Evolutionary conservation across 2,888 invertebrate genomes (phyloP).

Genomic region (Prostheceraeus crozeri): DNA sequence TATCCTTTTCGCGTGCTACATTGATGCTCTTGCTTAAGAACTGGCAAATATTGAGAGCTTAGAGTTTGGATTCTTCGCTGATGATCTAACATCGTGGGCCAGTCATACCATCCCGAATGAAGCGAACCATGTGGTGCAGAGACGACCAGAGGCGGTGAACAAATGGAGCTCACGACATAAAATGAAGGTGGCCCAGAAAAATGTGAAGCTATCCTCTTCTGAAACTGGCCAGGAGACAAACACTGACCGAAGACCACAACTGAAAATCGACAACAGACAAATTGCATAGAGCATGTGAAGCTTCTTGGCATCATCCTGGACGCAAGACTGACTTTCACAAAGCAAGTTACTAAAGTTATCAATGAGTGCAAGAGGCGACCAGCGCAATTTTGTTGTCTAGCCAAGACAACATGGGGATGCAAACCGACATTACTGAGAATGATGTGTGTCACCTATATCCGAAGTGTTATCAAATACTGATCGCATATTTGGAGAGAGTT

Average conservation of each 20-base stretch:
- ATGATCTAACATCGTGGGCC: too few species aligned
- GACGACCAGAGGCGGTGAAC: too few species aligned
- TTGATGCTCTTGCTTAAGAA: too few species aligned
- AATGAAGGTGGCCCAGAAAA: too few species aligned
- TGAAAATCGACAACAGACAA: too few species aligned
- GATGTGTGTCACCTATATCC: conserved; percentile 2
- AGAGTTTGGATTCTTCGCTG: too few species aligned
- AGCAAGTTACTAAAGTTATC: neutral
- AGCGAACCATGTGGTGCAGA: too few species aligned
- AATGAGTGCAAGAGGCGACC: neutral
- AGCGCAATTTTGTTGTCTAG: neutral
- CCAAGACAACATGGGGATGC: conserved; percentile 11
- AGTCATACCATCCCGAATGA: too few species aligned
- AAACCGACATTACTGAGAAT: neutral
- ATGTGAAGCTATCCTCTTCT: conserved; percentile 21
- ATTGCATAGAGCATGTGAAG: conserved; percentile 6
- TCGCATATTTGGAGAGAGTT: neutral
- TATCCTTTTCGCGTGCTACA: too few species aligned
- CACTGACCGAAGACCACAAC: too few species aligned
- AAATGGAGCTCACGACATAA: too few species aligned
- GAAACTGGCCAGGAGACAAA: neutral
- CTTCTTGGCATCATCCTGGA: conserved; percentile 10
- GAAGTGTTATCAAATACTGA: neutral
- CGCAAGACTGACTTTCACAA: neutral
- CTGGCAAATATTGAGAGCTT: too few species aligned